phyloP scores from a whole-genome alignment of 2,113 vertebrate species.

The Salvelinus alpinus region DNA sequence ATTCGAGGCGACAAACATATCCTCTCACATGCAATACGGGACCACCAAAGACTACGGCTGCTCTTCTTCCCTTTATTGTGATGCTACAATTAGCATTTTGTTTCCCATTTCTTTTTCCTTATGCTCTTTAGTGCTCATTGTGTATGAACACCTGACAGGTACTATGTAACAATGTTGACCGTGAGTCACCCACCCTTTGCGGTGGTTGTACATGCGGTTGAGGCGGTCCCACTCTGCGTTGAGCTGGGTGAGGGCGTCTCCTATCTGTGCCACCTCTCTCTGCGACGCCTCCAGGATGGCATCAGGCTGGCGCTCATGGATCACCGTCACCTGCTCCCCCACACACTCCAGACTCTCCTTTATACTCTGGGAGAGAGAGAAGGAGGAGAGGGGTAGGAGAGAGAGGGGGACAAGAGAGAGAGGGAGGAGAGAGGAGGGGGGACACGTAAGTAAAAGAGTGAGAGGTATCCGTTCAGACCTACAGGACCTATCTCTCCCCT shows the following conservation, averaged over 20 bases:
- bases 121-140: too few species aligned
- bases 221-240: slow-evolving; percentile 92
- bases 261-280: slow-evolving; percentile 83
- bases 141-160: neutral
- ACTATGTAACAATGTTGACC: neutral
- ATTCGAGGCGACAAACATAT: too few species aligned
- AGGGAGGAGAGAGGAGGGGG: neutral
- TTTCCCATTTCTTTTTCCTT: too few species aligned
- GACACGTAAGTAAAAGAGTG: slow-evolving; percentile 17
- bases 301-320: slow-evolving; percentile 90
- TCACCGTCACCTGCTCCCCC: slow-evolving; percentile 81
- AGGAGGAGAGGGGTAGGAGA: neutral
- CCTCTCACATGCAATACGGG: too few species aligned
- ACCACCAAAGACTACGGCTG: too few species aligned
- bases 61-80: too few species aligned
- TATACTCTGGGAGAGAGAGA: slow-evolving; percentile 73
- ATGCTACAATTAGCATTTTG: too few species aligned
- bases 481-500: neutral
- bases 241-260: slow-evolving; percentile 83
- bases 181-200: slow-evolving; percentile 80
- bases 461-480: neutral
- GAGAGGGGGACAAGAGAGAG: neutral
- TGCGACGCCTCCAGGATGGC: slow-evolving; percentile 83
- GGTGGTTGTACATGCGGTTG: slow-evolving; percentile 87
- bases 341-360: slow-evolving; percentile 86